Percentiles rank a stretch among this genome's conserved stretches.
Evolutionary conservation across 1,140 invertebrate species (phyloP).

Genomic region (Calliphora vicina): DNA sequence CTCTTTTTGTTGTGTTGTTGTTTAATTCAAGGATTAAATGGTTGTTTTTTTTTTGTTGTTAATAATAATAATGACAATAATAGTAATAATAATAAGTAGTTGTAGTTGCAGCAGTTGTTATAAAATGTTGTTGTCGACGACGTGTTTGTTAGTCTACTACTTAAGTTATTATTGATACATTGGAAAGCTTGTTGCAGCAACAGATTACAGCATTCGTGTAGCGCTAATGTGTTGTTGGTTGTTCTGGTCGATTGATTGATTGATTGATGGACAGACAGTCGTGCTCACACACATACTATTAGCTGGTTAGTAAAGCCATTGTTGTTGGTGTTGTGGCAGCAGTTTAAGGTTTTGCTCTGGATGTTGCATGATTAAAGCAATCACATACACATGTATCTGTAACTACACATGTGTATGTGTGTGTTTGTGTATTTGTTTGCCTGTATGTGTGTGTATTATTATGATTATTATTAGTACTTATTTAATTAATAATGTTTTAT

Average conservation of each 20-base stretch:
- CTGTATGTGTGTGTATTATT: no score
- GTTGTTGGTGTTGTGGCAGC: not conserved
- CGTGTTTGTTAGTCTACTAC: no score
- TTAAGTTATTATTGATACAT: not conserved
- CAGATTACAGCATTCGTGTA: not conserved
- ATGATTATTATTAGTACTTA: not conserved
- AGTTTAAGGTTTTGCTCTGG: not conserved
- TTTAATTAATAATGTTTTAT: not conserved
- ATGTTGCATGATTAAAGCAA: not conserved
- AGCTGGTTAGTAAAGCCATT: constrained; percentile 28
- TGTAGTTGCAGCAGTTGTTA: no score
- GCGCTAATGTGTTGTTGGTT: not conserved
- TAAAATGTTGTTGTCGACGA: no score
- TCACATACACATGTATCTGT: not conserved
- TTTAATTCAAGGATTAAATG: no score
- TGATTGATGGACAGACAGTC: not conserved
- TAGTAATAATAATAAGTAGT: no score
- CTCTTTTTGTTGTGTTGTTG: not conserved
- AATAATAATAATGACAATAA: no score
- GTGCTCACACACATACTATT: not conserved
- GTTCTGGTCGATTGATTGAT: not conserved
- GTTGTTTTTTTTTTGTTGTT: no score
- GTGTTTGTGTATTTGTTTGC: no score
- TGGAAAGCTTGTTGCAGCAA: not conserved
- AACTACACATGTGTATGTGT: not conserved